Evolutionary conservation across 2,888 invertebrate genomes (phyloP).

Genomic region (Liopterus haemorrhoidalis): DNA sequence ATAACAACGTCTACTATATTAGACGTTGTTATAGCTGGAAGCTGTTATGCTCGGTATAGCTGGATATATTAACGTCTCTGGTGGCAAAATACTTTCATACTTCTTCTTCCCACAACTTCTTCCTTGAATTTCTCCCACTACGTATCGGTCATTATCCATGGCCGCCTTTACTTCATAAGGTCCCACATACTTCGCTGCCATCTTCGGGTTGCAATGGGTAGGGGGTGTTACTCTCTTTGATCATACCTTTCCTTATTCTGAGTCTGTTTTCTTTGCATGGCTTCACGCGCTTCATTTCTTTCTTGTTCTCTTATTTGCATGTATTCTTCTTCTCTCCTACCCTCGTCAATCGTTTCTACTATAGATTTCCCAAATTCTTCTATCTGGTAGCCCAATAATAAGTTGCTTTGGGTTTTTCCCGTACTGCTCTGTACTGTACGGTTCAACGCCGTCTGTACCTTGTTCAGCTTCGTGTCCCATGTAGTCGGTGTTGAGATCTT

Average conservation of each 20-base stretch:
- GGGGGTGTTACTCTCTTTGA: slow-evolving; percentile 5
- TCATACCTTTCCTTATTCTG: slow-evolving; percentile 14
- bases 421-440: slow-evolving; percentile 6
- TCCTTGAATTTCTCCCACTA: slow-evolving; percentile 18
- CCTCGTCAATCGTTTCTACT: slow-evolving; percentile 9
- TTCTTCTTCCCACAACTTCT: slow-evolving; percentile 13
- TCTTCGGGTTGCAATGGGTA: slow-evolving; percentile 13
- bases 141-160: slow-evolving; percentile 18
- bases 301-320: slow-evolving; percentile 3
- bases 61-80: no score
- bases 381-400: slow-evolving; percentile 10
- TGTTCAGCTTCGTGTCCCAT: slow-evolving; percentile 10
- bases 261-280: slow-evolving; percentile 7
- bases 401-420: slow-evolving; percentile 8
- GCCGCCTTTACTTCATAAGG: slow-evolving; percentile 13
- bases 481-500: slow-evolving; percentile 12
- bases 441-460: slow-evolving; percentile 10
- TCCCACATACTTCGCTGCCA: slow-evolving; percentile 15
- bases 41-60: no score
- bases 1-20: no score
- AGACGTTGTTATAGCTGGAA: no score
- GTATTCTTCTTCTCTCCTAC: slow-evolving; percentile 3
- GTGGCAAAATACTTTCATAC: slow-evolving; percentile 19
- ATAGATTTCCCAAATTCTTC: slow-evolving; percentile 11
- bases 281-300: slow-evolving; percentile 12